Conservation (phyloP, 1,140 invertebrate species). For the Acromyrmex heyeri region DNA sequence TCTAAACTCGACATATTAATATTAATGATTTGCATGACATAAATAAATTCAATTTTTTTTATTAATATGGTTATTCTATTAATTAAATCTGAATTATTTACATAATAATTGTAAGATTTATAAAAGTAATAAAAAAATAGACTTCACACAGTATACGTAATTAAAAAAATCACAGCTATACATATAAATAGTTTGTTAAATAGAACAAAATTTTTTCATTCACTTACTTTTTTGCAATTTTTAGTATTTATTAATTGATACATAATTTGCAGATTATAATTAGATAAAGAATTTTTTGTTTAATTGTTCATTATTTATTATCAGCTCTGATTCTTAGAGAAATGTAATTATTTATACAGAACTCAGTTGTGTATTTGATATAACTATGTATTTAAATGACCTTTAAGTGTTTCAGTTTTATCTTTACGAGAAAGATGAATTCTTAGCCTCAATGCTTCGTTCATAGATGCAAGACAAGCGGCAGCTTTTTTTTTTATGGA, state of each 20-base stretch:
- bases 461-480: conserved; percentile 41
- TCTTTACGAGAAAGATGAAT: conserved; percentile 16
- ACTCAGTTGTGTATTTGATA: neutral
- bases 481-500: conserved; percentile 22
- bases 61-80: neutral
- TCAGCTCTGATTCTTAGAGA: neutral
- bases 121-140: neutral
- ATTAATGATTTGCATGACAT: neutral
- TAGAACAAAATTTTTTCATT: neutral
- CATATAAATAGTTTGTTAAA: neutral
- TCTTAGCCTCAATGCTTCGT: neutral
- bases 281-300: neutral
- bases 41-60: neutral
- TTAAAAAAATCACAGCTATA: neutral
- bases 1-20: neutral
- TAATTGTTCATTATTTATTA: neutral
- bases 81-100: neutral
- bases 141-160: neutral
- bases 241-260: neutral
- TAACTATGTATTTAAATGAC: neutral
- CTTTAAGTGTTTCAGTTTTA: conserved; percentile 21
- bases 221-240: neutral
- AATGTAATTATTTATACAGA: neutral
- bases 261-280: neutral
- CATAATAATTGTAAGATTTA: neutral